phyloP scores from a whole-genome alignment of 2,888 invertebrate species.

The Neoitamus cyanurus region DNA sequence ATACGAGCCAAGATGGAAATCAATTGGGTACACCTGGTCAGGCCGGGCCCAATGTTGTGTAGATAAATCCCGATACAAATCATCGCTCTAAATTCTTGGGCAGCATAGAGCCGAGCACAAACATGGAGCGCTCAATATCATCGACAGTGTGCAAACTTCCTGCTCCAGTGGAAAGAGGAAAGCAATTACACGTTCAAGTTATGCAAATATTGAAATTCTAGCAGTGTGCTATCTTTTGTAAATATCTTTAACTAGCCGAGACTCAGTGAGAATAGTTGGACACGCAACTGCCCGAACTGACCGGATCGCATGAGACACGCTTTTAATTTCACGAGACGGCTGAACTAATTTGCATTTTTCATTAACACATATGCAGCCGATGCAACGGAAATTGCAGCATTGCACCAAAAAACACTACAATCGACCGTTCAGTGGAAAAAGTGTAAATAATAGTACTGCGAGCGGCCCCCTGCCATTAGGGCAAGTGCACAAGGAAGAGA shows the following conservation, averaged over 20 bases:
- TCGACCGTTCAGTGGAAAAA: background rate
- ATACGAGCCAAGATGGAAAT: background rate
- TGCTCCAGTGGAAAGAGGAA: constrained; percentile 14
- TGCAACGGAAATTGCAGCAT: constrained; percentile 1
- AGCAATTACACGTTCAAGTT: constrained; percentile 43
- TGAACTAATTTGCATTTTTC: constrained; percentile 52
- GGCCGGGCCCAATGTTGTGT: background rate
- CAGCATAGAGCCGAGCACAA: background rate
- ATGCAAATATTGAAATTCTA: constrained; percentile 51
- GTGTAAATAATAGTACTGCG: constrained; percentile 8
- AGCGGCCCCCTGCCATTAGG: background rate
- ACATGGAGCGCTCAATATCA: background rate
- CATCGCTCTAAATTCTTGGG: background rate
- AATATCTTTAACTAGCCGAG: constrained; percentile 25
- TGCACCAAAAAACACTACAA: background rate
- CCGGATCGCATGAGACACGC: constrained; percentile 53
- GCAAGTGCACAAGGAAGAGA: background rate
- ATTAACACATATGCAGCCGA: constrained; percentile 49
- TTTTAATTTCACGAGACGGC: constrained; percentile 50
- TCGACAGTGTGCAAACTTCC: constrained; percentile 8
- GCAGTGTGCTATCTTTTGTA: constrained; percentile 47
- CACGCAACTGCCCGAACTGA: constrained; percentile 50
- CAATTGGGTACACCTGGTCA: background rate
- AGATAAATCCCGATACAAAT: constrained; percentile 1
- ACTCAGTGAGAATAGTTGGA: constrained; percentile 35